Evolutionary conservation across 2,113 vertebrate genomes (phyloP).

Genomic region (Pseudois nayaur): DNA sequence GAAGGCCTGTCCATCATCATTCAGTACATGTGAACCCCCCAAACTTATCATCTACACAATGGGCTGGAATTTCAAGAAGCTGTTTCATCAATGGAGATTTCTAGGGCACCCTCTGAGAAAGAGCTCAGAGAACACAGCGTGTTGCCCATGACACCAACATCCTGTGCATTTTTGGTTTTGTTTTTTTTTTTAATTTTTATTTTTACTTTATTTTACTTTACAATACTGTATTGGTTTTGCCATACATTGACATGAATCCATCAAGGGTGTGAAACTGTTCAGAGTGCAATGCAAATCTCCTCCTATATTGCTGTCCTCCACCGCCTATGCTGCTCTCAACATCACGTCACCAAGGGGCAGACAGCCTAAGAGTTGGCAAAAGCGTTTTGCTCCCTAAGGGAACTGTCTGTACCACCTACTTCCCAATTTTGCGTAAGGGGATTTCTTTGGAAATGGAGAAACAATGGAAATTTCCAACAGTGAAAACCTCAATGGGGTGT

Average conservation of each 20-base stretch:
- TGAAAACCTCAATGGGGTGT: conserved; percentile 22
- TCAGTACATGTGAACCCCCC: neutral
- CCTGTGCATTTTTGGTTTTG: neutral
- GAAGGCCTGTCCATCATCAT: neutral
- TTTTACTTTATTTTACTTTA: no score
- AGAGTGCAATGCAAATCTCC: neutral
- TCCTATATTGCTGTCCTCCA: neutral
- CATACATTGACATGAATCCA: no score
- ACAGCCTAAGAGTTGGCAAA: neutral
- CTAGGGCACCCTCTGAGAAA: neutral
- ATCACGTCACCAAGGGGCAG: neutral
- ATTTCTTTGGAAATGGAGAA: conserved; percentile 60
- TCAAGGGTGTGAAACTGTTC: neutral
- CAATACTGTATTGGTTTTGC: no score
- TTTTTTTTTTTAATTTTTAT: no score
- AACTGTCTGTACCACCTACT: conserved; percentile 29
- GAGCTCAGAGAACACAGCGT: neutral
- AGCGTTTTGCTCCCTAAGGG: conserved; percentile 25
- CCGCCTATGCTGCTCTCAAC: neutral
- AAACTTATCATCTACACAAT: neutral
- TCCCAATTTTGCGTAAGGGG: conserved; percentile 50
- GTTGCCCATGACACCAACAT: neutral
- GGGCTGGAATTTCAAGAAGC: neutral
- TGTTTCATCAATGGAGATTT: neutral
- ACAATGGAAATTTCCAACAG: conserved; percentile 50